Percentiles rank a stretch among this genome's conserved stretches.
Conservation (phyloP, 2,888 invertebrate species). For the Cybosia mesomella region DNA sequence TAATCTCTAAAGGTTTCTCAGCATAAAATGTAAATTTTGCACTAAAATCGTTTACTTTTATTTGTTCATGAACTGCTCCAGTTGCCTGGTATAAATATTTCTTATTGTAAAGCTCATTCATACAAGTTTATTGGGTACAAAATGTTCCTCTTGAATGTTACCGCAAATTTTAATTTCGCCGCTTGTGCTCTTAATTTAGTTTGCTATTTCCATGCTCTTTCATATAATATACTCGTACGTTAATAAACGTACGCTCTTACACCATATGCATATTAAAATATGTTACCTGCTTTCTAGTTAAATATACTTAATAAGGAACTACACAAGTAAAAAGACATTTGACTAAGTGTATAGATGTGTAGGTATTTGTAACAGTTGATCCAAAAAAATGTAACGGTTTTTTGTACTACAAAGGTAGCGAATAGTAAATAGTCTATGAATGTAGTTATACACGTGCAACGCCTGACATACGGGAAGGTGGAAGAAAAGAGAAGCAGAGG, state of each 20-base stretch:
- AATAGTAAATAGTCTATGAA: too few species aligned
- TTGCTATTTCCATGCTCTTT: constrained; percentile 55
- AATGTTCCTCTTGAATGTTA: constrained; percentile 63
- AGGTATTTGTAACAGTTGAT: too few species aligned
- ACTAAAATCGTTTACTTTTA: too few species aligned
- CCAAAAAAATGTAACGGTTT: too few species aligned
- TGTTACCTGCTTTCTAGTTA: not conserved
- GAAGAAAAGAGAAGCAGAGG: too few species aligned
- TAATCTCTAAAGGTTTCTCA: too few species aligned
- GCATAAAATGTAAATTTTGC: too few species aligned
- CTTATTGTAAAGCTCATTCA: constrained; percentile 56
- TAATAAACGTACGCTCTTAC: not conserved
- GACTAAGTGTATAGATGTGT: too few species aligned
- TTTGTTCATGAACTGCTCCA: constrained; percentile 28
- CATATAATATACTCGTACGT: constrained; percentile 35
- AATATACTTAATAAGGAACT: not conserved
- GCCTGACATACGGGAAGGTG: too few species aligned
- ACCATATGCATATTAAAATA: not conserved
- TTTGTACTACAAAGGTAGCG: too few species aligned
- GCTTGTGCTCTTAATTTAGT: constrained; percentile 71
- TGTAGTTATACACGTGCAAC: too few species aligned
- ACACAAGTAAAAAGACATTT: not conserved
- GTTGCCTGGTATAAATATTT: constrained; percentile 48
- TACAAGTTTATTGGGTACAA: constrained; percentile 69
- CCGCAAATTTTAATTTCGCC: constrained; percentile 76